These are phyloP conservation scores for Upupa epops DNA, from an alignment of 2,113 vertebrate genomes.

Conservation along the genomic window DNA sequence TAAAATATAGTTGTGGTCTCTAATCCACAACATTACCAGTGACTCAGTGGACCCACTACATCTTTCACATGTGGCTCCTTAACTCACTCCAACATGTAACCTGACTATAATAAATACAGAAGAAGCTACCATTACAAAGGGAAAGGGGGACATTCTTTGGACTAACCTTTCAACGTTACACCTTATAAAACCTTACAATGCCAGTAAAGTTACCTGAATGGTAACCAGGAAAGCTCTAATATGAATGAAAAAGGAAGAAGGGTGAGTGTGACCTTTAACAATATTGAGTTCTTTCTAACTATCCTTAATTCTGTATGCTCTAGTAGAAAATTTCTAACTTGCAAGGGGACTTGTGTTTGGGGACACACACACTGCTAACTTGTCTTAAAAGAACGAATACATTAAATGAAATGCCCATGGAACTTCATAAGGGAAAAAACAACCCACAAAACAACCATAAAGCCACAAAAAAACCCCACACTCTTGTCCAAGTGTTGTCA, in stretches of 20 bases:
- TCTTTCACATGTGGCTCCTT: background rate
- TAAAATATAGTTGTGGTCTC: too few relatives aligned
- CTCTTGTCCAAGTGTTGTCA: background rate
- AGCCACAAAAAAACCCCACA: too few relatives aligned
- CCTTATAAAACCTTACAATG: background rate
- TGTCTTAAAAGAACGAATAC: background rate
- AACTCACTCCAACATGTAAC: background rate
- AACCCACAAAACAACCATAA: background rate
- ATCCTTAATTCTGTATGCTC: background rate
- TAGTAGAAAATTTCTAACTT: background rate
- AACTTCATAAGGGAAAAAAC: background rate
- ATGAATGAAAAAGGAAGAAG: background rate
- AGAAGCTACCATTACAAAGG: background rate
- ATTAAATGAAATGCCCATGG: background rate
- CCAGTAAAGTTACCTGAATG: background rate
- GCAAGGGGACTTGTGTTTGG: background rate
- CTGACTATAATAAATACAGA: background rate
- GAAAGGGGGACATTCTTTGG: background rate
- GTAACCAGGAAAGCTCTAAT: background rate
- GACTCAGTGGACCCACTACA: too few relatives aligned
- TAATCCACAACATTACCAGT: too few relatives aligned
- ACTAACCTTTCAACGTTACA: background rate
- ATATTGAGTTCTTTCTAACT: background rate
- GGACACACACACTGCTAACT: background rate
- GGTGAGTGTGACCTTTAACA: background rate